Evolutionary conservation across 2,797 vertebrate species (phyloP), one percentile per base, ranked within the genome.

Genomic region (Poeciliopsis presidionis): DNA sequence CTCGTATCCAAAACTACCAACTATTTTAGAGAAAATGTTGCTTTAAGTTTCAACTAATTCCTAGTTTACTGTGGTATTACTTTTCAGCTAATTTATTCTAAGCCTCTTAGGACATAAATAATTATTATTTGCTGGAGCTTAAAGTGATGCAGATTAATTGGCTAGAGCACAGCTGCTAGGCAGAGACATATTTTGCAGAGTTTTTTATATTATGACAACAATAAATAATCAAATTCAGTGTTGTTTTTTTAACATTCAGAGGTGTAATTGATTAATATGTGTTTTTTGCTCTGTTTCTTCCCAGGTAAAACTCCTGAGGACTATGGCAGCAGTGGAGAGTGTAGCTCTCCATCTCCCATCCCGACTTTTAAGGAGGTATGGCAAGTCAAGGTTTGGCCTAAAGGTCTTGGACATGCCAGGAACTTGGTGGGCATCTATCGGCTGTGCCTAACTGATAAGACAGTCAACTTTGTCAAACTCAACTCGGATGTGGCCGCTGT

Each of bases 311-410:
- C 90, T 0, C 92, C 93, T 74, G 92, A 91, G 47, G 95, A 95
- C 78, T 95, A 91, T 86, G 93, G 91, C 70, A 95, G 95, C 82
- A 95, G 95, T 82, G 95, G 95, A 74, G 95, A 96, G 87, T 95
- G 93, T 81, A 95, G 95, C 57, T 86, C 94, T 63, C 93, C 94
- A 0, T 94, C 93, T 81, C 95, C 96, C 1, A 88, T 95, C 73
- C 95, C 96, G 22, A 93, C 94, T n/a, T 97, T 97, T 91, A 96
- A 96, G 79, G 97, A 97, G 88, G 95, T 97, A 18, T 98, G 97
- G 97, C 96, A 97, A 74, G 96, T 97, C 74, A 97, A 95, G 67
- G 95, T 97, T 45, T 95, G 95, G 88, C 96, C 97, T 16, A 96
- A 97, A 81, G 97, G 96, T 71, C 91, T 97, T 28, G 96, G 97